phyloP scores from a whole-genome alignment of 2,113 vertebrate genomes.

The Tonatia bakeri region DNA sequence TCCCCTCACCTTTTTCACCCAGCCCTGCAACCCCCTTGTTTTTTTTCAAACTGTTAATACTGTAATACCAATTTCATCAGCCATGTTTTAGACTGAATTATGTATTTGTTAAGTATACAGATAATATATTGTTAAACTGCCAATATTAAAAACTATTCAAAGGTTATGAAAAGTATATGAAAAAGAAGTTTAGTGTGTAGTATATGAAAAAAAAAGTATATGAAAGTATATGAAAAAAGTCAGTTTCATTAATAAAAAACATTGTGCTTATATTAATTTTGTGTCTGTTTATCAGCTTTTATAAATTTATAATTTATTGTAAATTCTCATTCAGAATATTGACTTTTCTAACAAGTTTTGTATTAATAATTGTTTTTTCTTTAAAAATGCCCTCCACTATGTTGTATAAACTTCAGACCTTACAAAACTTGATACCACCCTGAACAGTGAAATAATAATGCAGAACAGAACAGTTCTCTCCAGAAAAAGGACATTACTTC shows the following conservation, averaged over 20 bases:
- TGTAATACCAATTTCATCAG: neutral
- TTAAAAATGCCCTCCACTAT: neutral
- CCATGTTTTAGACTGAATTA: neutral
- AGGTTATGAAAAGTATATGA: neutral
- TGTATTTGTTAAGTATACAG: neutral
- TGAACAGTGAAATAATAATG: neutral
- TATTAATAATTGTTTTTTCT: neutral
- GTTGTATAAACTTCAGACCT: neutral
- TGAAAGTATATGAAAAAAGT: neutral
- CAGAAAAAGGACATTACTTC: neutral
- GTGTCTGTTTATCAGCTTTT: conserved; percentile 2
- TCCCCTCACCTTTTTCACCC: neutral
- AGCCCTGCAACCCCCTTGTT: neutral
- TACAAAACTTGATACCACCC: neutral
- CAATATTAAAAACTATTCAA: neutral
- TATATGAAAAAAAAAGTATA: neutral
- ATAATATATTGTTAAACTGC: neutral
- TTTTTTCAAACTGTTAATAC: neutral
- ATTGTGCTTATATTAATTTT: neutral
- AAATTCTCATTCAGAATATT: neutral
- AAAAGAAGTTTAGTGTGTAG: neutral
- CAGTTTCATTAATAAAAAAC: conserved; percentile 20
- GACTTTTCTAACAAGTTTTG: neutral
- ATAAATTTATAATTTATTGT: neutral
- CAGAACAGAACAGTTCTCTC: neutral